phyloP scores from a whole-genome alignment of 2,888 invertebrate species.

The Camptogramma bilineatum region DNA sequence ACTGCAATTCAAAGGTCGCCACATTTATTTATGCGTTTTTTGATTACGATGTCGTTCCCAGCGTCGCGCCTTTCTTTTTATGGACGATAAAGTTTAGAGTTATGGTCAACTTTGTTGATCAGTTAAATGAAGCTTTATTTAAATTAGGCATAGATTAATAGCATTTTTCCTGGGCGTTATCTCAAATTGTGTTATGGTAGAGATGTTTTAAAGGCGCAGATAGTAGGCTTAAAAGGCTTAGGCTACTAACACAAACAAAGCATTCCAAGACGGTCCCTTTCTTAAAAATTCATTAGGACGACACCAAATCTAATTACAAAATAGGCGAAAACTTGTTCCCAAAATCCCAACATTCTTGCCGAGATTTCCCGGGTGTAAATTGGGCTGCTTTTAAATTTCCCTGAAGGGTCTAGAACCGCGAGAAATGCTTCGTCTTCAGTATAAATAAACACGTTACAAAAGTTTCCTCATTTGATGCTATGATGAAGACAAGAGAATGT shows the following conservation, averaged over 20 bases:
- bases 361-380: slow-evolving; percentile 64
- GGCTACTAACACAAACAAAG: slow-evolving; percentile 8
- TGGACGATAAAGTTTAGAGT: slow-evolving; percentile 43
- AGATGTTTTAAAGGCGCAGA: not conserved
- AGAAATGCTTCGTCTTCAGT: slow-evolving; percentile 51
- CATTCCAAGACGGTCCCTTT: slow-evolving; percentile 29
- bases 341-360: slow-evolving; percentile 41
- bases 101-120: slow-evolving; percentile 32
- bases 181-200: slow-evolving; percentile 5
- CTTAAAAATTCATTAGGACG: slow-evolving; percentile 40
- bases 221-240: not conserved
- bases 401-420: slow-evolving; percentile 55
- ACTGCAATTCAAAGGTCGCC: slow-evolving; percentile 57
- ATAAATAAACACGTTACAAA: slow-evolving; percentile 59
- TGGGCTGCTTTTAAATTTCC: slow-evolving; percentile 63
- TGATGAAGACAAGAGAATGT: slow-evolving; percentile 48
- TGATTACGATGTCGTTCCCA: slow-evolving; percentile 56
- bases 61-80: slow-evolving; percentile 49
- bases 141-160: slow-evolving; percentile 24
- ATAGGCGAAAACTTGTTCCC: slow-evolving; percentile 39
- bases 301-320: slow-evolving; percentile 44
- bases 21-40: slow-evolving; percentile 58
- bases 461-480: slow-evolving; percentile 62
- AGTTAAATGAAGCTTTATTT: slow-evolving; percentile 30
- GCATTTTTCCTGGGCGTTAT: slow-evolving; percentile 8